Conservation (phyloP, 2,888 invertebrate species). For the Epinotia ramella region DNA sequence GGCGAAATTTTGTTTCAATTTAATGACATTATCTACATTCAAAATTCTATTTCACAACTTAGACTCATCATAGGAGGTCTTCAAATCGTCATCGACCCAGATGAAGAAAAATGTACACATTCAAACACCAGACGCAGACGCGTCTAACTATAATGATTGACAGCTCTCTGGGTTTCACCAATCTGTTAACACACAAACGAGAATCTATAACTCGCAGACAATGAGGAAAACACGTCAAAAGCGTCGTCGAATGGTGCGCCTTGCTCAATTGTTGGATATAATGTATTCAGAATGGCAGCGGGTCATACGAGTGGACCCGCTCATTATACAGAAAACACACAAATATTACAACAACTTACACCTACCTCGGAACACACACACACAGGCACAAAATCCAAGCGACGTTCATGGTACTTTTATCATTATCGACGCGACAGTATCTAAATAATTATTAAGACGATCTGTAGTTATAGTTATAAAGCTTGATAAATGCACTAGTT, state of each 20-base stretch:
- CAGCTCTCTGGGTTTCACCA: constrained; percentile 36
- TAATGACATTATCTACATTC: neutral
- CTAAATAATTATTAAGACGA: constrained; percentile 16
- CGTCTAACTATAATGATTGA: constrained; percentile 20
- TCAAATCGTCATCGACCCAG: neutral
- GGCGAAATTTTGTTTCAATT: too few species aligned
- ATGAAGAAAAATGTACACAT: neutral
- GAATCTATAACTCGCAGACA: constrained; percentile 35
- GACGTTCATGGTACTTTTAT: constrained; percentile 17
- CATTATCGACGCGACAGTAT: constrained; percentile 24
- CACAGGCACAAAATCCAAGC: constrained; percentile 3
- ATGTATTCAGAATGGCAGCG: constrained; percentile 72
- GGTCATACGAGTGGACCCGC: constrained; percentile 72
- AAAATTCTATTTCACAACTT: neutral
- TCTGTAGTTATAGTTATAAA: constrained; percentile 50
- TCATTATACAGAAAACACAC: constrained; percentile 51
- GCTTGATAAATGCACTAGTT: constrained; percentile 50
- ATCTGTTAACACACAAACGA: constrained; percentile 40
- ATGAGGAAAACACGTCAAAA: constrained; percentile 30
- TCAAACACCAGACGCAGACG: neutral
- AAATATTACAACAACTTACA: constrained; percentile 11
- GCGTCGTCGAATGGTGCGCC: constrained; percentile 48
- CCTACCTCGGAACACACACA: constrained; percentile 23
- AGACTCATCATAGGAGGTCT: neutral
- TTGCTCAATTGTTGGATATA: constrained; percentile 66